Conservation (phyloP, 2,888 invertebrate species). For the Zele albiditarsus region DNA sequence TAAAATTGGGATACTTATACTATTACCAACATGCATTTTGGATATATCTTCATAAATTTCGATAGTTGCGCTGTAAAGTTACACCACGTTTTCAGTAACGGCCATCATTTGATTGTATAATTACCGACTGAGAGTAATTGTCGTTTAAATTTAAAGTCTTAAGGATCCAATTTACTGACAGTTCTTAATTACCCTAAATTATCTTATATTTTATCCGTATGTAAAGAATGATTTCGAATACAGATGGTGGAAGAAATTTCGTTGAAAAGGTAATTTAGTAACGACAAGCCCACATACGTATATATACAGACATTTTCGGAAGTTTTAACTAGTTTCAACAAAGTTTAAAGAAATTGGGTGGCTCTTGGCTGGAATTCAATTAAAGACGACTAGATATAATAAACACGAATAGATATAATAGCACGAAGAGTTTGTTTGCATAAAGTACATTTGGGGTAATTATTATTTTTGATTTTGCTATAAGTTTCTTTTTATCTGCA, state of each 20-base stretch:
- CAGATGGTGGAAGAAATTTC: not conserved
- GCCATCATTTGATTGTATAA: too few species aligned
- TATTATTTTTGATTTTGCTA: not conserved
- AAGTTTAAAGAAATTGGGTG: conserved; percentile 4
- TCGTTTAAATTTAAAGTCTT: too few species aligned
- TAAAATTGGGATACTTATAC: too few species aligned
- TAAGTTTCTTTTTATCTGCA: too few species aligned
- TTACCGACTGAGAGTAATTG: too few species aligned
- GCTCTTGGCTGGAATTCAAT: conserved; percentile 5
- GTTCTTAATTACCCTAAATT: too few species aligned
- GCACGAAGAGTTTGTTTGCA: not conserved
- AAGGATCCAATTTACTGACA: too few species aligned
- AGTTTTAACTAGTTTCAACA: conserved; percentile 11
- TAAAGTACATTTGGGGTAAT: not conserved
- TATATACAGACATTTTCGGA: not conserved
- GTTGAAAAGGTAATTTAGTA: not conserved
- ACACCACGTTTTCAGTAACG: too few species aligned
- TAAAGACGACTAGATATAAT: not conserved
- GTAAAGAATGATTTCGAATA: not conserved
- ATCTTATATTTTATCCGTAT: too few species aligned
- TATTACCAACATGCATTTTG: too few species aligned
- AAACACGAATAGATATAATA: not conserved
- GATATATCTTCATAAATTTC: too few species aligned
- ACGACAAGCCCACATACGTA: not conserved
- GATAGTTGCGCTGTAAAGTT: too few species aligned